Base-by-base conservation (phyloP, 1,140 invertebrate species). In the Elymnias hypermnestra region DNA sequence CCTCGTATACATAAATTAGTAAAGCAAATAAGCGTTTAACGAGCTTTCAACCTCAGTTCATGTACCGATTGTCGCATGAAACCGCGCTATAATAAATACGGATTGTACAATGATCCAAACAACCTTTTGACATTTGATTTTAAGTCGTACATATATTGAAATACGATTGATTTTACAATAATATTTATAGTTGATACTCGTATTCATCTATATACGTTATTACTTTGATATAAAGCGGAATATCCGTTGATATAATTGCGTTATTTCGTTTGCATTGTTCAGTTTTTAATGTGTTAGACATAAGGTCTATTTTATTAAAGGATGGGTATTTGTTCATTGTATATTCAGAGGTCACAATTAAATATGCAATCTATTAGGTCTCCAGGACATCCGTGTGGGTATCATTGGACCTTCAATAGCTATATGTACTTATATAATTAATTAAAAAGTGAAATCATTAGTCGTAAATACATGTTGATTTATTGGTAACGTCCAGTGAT, bases 11-110 rank as follows among this genome's bases (percentile, higher is more conserved):
- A 44, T 44, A 62, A 67, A 71, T 71, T 64, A 64, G 51, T 58
- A 58, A 67, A 63, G 53, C 65, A 63, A 69, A 69, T 65, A 57
- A 60, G 56, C 54, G 54, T 57, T 62, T 54, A 62, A 53, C 45
- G 40, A 52, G 45, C 51, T 53, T 56, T 60, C 54, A 53, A 59
- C 45, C 31, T 44, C 29, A 31, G 42, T 44, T 44, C 42, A 44
- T 39, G 53, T 51, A 59, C 41, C 43, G 57, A 50, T 54, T 57
- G 65, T 62, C 51, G 50, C 54, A 52, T 50, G 56, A 59, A 53
- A 51, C 37, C 17, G 35, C 19, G 37, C 45, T 17, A 36, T 28
- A 51, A 54, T 64, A 59, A 57, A 60, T 56, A 59, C 52, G 37
- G 53, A 55, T 55, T 54, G 54, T 46, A 46, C 44, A 37, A n/a